Evolutionary conservation across 1,140 invertebrate species (phyloP), one percentile per base, ranked within the genome.

Genomic region (Drosophila equinoxialis): DNA sequence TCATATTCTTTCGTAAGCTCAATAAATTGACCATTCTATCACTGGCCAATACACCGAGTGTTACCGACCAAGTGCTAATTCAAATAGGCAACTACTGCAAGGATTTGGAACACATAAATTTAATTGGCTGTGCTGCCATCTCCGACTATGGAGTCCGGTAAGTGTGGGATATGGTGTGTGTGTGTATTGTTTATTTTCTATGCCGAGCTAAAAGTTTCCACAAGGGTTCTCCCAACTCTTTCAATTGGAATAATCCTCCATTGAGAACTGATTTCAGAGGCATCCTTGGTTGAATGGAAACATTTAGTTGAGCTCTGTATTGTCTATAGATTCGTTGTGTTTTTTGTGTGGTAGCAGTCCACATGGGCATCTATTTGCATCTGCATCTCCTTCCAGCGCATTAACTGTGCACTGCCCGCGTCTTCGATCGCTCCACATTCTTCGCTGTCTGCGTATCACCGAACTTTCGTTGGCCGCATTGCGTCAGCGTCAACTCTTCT

Each of bases 91-190:
- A 94, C 68, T 93, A 93, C 64, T 94, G 93, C 68, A 91, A 81
- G 1, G 86, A 90, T 5, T 68, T 94, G 63, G 93, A 93, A 74
- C 91, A 93, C 65, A 92, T 94, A 1, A 94, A 94, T 80, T 82
- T 94, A 13, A 92, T 93, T 33, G 93, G 93, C 13, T 94, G 94
- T 77, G 79, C 77, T 41, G 93, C 93, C 41, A 92, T 94, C 39
- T 93, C 94, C 7, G 94, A 94, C 77, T 93, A 93, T 81, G 94
- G 94, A 67, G 91, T 94, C 3, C 93, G 93, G 94, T 94, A 90
- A 93, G 81, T 82, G 72, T 10, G 10, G 14, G 7, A 23, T 23
- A 1, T n/a, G n/a, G 2, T 23, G 3, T 5, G 1, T 1, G 2
- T n/a, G 23, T 67, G 10, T 63, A 5, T 13, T 39, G 8, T 10